A percentile compares a stretch with the other conserved stretches of the same genome.
phyloP scores from a whole-genome alignment of 2,888 invertebrate genomes.

The Adelognathus sp. region DNA sequence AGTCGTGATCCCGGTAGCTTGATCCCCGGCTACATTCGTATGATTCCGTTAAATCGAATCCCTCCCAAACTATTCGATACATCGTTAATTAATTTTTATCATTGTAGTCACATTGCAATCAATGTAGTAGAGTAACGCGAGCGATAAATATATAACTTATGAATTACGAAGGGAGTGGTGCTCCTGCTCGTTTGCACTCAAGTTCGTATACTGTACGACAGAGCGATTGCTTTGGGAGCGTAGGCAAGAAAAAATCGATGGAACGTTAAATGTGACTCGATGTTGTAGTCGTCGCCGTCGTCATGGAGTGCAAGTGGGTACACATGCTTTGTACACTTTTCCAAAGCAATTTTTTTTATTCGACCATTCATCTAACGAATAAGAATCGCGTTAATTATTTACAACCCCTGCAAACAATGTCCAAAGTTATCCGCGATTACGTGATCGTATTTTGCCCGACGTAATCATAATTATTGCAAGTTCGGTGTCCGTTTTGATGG shows the following conservation, averaged over 20 bases:
- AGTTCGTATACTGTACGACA: neutral
- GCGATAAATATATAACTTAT: slow-evolving; percentile 29
- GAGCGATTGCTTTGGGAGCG: neutral
- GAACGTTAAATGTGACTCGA: slow-evolving; percentile 37
- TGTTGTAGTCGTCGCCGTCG: slow-evolving; percentile 24
- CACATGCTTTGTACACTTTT: neutral
- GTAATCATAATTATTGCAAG: no score
- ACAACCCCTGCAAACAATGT: neutral
- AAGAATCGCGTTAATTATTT: neutral
- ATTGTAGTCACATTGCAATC: neutral
- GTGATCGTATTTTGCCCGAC: no score
- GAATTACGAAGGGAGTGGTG: slow-evolving; percentile 35
- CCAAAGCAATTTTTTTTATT: neutral
- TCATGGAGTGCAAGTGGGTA: neutral
- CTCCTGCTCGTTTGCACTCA: slow-evolving; percentile 42
- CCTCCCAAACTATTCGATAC: neutral
- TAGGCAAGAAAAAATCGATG: slow-evolving; percentile 41
- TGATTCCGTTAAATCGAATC: neutral
- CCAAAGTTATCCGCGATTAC: neutral
- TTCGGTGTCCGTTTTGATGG: no score
- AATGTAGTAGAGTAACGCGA: neutral
- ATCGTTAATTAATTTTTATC: neutral
- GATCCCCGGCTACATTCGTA: neutral
- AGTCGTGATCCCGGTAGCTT: neutral
- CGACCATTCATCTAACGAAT: neutral